Conservation (phyloP, 1,140 invertebrate species). For the Laupala kohalensis region DNA sequence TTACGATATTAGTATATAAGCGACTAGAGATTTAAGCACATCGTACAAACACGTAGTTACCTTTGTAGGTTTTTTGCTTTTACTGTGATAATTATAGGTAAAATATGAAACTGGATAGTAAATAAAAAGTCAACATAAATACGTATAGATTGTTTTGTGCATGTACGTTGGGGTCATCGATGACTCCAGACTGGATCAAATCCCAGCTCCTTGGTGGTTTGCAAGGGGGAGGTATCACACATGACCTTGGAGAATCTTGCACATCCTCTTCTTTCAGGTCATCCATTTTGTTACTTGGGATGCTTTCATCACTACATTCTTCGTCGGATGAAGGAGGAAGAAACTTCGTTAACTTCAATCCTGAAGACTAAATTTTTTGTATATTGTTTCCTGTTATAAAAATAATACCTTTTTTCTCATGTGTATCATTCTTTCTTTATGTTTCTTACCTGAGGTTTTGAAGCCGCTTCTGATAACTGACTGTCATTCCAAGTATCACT, state of each 20-base stretch:
- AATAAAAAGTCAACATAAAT: not conserved
- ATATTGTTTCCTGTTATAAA: not conserved
- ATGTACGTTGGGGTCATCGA: constrained; percentile 16
- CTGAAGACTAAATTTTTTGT: not conserved
- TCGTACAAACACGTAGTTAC: too few relatives aligned
- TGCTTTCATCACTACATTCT: constrained; percentile 7
- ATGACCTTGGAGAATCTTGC: constrained; percentile 22
- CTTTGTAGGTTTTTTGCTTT: not conserved
- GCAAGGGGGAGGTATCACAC: constrained; percentile 23
- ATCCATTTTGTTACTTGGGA: not conserved
- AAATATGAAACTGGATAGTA: not conserved
- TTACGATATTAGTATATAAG: too few relatives aligned
- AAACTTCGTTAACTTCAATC: constrained; percentile 5
- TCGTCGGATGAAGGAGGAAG: constrained; percentile 9
- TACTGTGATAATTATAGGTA: not conserved
- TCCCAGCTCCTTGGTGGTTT: constrained; percentile 26
- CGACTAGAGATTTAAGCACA: too few relatives aligned
- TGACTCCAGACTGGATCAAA: constrained; percentile 25
- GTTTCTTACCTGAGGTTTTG: constrained; percentile 5
- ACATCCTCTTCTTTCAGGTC: constrained; percentile 14
- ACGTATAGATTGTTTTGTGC: not conserved
- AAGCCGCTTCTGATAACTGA: constrained; percentile 8
- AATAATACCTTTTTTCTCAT: not conserved
- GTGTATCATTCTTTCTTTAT: too few relatives aligned
- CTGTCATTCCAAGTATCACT: constrained; percentile 16